Evolutionary conservation across 2,797 vertebrate species (phyloP).

Genomic region (Chloroceryle inda): DNA sequence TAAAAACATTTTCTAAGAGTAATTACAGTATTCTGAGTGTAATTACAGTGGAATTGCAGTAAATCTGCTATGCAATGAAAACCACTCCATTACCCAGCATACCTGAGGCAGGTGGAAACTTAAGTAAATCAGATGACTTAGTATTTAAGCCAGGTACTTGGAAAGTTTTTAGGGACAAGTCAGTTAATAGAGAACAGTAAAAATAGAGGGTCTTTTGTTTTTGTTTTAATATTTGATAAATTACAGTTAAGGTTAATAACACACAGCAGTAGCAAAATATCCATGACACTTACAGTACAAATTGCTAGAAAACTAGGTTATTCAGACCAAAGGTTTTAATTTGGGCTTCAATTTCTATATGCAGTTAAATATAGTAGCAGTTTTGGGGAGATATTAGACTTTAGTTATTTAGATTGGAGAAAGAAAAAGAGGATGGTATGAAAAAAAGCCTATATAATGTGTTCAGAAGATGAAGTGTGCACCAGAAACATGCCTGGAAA

Average conservation of each 20-base stretch:
- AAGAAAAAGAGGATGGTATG: background rate
- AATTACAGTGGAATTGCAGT: constrained; percentile 37
- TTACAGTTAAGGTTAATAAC: background rate
- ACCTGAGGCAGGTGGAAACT: background rate
- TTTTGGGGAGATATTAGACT: background rate
- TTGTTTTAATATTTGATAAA: background rate
- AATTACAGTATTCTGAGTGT: constrained; percentile 18
- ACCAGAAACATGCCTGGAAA: background rate
- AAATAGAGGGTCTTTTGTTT: background rate
- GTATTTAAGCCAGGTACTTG: background rate
- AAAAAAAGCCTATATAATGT: background rate
- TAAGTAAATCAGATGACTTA: background rate
- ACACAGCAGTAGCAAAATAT: background rate
- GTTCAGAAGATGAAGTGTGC: background rate
- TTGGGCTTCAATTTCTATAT: background rate
- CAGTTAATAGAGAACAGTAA: background rate
- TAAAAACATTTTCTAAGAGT: background rate
- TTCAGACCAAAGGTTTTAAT: background rate
- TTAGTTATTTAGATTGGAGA: background rate
- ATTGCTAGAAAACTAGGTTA: background rate
- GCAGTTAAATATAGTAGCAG: background rate
- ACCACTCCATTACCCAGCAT: background rate
- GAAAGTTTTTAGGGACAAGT: background rate
- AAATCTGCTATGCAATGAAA: constrained; percentile 3
- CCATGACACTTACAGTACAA: background rate